Base-by-base conservation (phyloP, 2,113 vertebrate genomes). In the Micronisus gabar region DNA sequence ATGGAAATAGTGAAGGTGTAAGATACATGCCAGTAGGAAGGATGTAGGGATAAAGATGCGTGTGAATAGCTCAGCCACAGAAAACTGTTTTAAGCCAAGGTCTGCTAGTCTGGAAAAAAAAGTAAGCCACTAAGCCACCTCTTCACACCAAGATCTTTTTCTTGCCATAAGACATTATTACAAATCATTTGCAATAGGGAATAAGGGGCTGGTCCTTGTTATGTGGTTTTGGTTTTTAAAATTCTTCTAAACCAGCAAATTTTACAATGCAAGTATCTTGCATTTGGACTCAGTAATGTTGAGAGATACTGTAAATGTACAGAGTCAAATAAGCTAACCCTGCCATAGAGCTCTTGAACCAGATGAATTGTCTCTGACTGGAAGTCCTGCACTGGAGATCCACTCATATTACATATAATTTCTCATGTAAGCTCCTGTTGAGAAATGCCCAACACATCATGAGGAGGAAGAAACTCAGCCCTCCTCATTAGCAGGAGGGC, bases 1-100 rank as follows among this genome's bases (percentile, higher is more conserved):
- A 55, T 99, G 99, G 97, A 99, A 99, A 89, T 99, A 99, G 98
- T 99, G 99, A 84, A 99, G 98, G 97, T 99, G 99, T 80, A 99
- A 98, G 83, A 99, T 99, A 91, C 99, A 99, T 29, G 99, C 99
- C 84, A 99, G 97, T 48, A 99, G 97, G 97, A 99, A 99, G 91
- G 99, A 99, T 3, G 99, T 99, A 30, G 99, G 99, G 63, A 99
- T 99, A 97, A 99, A 99, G 85, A 99, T 99, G 55, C 98, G 98
- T 17, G 98, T 99, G 97, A 99, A 99, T 14, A 99, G 97, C 50
- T 97, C 97, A 27, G 98, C 50, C 45, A 99, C 71, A 2, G 80
- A 90, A 56, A 99, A 99, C 73, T 86, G 94, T 96, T 99, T 98
- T 96, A 99, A 97, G 71, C 99, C 99, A 63, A 99, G 98, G 90